Base-by-base conservation (phyloP, 1,140 invertebrate species). In the Papilio xuthus region DNA sequence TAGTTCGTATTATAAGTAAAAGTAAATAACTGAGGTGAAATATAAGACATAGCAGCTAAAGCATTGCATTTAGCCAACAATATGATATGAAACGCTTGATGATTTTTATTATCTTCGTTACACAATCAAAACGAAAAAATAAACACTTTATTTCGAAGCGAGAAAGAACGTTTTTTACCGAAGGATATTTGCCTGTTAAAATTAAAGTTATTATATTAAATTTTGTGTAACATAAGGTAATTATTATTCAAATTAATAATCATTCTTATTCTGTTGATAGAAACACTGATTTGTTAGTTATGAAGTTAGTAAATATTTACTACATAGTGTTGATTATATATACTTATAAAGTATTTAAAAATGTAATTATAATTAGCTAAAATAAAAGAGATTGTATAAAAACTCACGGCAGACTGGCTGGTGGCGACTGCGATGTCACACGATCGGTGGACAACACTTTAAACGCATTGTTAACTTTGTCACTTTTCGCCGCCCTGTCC, bases 331-430 rank as follows among this genome's bases (percentile, higher is more conserved):
- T 37, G 32, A 37, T 37, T 37, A 47, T 10, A 47, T 9, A 15
- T 10, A 15, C n/a, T 50, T 15, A 20, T 53, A 20, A n/a, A 20
- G 8, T 60, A 60, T 67, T 67, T 28, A 18, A 26, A 67, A 15
- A 1, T 53, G 26, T 28, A 15, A 28, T n/a, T 26, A 71, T 70
- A 47, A 18, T 67, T 53, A 75, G n/a, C n/a, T n/a, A 47, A 56
- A 56, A 70, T 26, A 74, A 76, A 78, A 78, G 1, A 20, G 50
- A n/a, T 20, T 53, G 6, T 71, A 69, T 53, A 79, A 75, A 79
- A 23, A 93, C 91, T 93, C 74, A 93, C 91, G 89, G 89, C 78
- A 84, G 80, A 37, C 75, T 83, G 18, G 83, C 77, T 41, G 84
- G 81, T 15, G 83, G 79, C 28, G 82, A 82, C 32, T 69, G 80